Base-by-base conservation (phyloP, 1,140 invertebrate species). In the Paralvinella palmiformis region DNA sequence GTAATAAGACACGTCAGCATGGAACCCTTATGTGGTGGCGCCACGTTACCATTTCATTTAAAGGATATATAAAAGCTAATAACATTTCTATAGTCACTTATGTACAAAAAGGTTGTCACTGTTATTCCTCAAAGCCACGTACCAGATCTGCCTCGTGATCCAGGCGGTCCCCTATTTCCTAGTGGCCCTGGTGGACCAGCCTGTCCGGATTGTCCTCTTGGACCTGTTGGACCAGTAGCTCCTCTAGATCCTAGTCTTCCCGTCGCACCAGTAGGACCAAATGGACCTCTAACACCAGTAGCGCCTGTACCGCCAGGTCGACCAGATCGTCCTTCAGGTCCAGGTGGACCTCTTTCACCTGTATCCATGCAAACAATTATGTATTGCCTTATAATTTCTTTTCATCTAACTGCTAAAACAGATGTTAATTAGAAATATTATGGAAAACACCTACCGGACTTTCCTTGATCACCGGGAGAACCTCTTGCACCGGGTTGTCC, bases 311-410 rank as follows among this genome's bases (percentile, higher is more conserved):
- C 48, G 27, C 41, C 45, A 13, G 41, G 91, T 44, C 91, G 91
- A 65, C 88, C 88, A 87, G 89, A 88, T 20, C 88, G 80, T 32
- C 58, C 64, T 37, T 27, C 1, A 1, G 0, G 6, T 27, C 64
- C 64, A 17, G 61, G 17, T 17, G 20, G 44, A 15, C 61, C 61
- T 1, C 22, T 5, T n/a, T n/a, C 27, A 17, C 61, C 61, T 29
- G n/a, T n/a, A n/a, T n/a, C n/a, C n/a, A n/a, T n/a, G n/a, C n/a
- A n/a, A n/a, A n/a, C n/a, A n/a, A n/a, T n/a, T n/a, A n/a, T n/a
- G n/a, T n/a, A n/a, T n/a, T n/a, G n/a, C n/a, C n/a, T n/a, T n/a
- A n/a, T n/a, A n/a, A n/a, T n/a, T n/a, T n/a, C n/a, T n/a, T n/a
- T n/a, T n/a, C n/a, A n/a, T n/a, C n/a, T n/a, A n/a, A n/a, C n/a